Evolutionary conservation across 1,140 invertebrate genomes (phyloP), one percentile per base, ranked within the genome.

Genomic region (Lasaia peninsularis): DNA sequence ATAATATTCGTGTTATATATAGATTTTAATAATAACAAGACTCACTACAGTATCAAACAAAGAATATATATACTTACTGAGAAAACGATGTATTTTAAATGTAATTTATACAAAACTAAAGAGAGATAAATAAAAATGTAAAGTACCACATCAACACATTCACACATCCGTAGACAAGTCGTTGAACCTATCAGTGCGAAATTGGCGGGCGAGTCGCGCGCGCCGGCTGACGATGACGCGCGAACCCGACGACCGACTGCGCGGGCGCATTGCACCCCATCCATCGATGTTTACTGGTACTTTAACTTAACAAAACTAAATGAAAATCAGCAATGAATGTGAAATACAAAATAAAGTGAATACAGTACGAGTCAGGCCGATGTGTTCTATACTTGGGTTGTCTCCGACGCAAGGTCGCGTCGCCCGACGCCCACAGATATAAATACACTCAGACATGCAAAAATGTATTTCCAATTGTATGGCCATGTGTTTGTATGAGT

Each of bases 161-260:
- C 70, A 62, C 57, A 63, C 66, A 70, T 80, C 74, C 67, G 65
- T 64, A 67, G 54, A 37, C 50, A 61, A 71, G 84, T 87, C 81
- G 69, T 80, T 85, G 84, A 87, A 83, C 81, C 83, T 78, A 77
- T 73, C 75, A 74, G 71, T 72, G 84, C 84, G 75, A 84, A 87
- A 87, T 85, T 87, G 84, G 84, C 78, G 70, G 74, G 67, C 72
- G 64, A 64, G 69, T 71, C 73, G 67, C 67, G 68, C 77, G 73
- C 70, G 63, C 65, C 63, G 37, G 37, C 53, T 44, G 60, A 60
- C 64, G 61, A 48, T 48, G 40, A 48, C 57, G 60, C 54, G 57
- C 60, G 56, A 28, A 69, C 69, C 67, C 71, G 62, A 56, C 57
- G 60, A 61, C 14, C 33, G 18, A 52, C 55, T 57, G 37, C 33